phyloP scores from a whole-genome alignment of 2,113 vertebrate species.

The Lamprotornis superbus region DNA sequence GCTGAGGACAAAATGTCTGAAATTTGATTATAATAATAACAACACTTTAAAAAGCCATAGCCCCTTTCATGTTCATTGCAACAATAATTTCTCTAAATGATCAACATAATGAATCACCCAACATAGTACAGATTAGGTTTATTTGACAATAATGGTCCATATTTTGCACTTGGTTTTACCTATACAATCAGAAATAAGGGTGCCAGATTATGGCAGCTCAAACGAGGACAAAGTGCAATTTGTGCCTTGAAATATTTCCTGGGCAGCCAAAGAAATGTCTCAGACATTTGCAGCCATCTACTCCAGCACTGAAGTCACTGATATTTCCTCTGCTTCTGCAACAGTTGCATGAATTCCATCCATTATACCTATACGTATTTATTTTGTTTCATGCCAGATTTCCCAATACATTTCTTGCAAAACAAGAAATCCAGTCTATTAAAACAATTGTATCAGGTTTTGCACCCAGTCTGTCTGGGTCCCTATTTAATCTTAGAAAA shows the following conservation, averaged over 20 bases:
- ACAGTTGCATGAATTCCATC: neutral
- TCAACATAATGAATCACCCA: neutral
- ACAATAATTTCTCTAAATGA: neutral
- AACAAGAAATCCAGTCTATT: neutral
- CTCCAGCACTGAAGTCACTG: neutral
- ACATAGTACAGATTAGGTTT: neutral
- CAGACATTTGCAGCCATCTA: neutral
- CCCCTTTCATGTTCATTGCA: neutral
- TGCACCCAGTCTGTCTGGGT: neutral
- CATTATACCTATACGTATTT: neutral
- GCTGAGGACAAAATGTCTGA: neutral
- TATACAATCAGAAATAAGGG: neutral
- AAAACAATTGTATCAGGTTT: neutral
- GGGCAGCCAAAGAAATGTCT: neutral
- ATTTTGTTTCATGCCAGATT: neutral
- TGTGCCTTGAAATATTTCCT: neutral
- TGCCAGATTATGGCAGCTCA: neutral
- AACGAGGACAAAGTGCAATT: neutral
- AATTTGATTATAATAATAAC: neutral
- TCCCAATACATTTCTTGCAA: neutral
- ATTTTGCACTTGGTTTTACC: neutral
- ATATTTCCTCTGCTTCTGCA: neutral
- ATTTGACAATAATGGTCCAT: neutral
- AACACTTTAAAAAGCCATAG: neutral
- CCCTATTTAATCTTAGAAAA: neutral